Evolutionary conservation across 2,113 vertebrate species (phyloP).

Genomic region (Rhadina sibilatrix): DNA sequence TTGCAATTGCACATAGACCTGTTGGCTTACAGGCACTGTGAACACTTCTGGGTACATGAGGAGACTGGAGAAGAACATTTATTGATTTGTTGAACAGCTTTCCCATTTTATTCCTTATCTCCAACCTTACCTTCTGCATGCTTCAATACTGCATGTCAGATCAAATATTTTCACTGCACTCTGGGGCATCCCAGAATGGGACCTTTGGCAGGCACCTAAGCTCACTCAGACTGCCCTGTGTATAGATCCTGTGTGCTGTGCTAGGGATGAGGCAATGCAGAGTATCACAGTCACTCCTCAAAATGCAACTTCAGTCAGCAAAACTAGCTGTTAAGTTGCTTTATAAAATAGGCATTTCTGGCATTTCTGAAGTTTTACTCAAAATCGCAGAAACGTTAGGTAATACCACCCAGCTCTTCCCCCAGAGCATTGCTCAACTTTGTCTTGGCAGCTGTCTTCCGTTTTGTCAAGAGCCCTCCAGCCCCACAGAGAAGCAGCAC

Average conservation of each 20-base stretch:
- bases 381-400: conserved; percentile 13
- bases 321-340: not conserved
- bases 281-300: not conserved
- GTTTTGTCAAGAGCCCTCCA: conserved; percentile 23
- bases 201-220: not conserved
- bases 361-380: conserved; percentile 41
- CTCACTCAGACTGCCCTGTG: not conserved
- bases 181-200: not conserved
- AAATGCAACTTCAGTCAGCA: not conserved
- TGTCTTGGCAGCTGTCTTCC: conserved; percentile 6
- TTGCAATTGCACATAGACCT: not conserved
- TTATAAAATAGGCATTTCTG: conserved; percentile 14
- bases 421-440: conserved; percentile 28
- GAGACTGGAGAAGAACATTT: not conserved
- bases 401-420: conserved; percentile 61
- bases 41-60: accelerated
- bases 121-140: not conserved
- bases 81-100: not conserved
- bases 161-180: not conserved
- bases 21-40: not conserved
- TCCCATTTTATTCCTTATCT: not conserved
- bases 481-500: not conserved
- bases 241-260: accelerated
- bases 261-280: not conserved
- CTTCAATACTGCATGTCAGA: not conserved